Evolutionary conservation across 2,888 invertebrate species (phyloP), one percentile per base, ranked within the genome.

Genomic region (Orgyia antiqua): DNA sequence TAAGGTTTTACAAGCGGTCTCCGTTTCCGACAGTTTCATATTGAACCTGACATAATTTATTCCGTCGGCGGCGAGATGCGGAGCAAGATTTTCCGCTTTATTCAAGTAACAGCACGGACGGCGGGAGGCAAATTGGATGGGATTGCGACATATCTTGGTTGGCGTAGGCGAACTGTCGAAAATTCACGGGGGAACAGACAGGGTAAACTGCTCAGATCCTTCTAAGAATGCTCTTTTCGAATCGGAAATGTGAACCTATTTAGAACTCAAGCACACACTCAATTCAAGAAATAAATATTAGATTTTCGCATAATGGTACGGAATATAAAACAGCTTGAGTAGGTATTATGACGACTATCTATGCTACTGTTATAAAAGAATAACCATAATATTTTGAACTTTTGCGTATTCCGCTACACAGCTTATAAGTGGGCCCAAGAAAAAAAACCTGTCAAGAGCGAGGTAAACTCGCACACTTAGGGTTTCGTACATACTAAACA

Each of bases 131-230:
- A 83, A 82, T 82, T 83, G 79, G 80, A 79, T 73, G 61, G 72
- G 74, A 82, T 78, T 80, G 80, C 74, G 78, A 80, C 77, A 78
- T 77, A 82, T 77, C 75, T 79, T 63, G 62, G 68, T 64, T 68
- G 64, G 68, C 70, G 68, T 68, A 65, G 61, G 65, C 57, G 63
- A 72, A 68, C 70, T 76, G 74, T 65, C 69, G 71, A n/a, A 78
- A 78, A 74, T 71, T 72, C 71, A 69, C 73, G 64, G 54, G 70
- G 66, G 68, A 70, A 59, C 63, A 60, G 49, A 59, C 56, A 62
- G 67, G 66, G 69, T 76, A 76, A 77, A 77, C 74, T 71, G 73
- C 65, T 73, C 66, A 63, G 59, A 72, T 77, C 68, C 63, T 64
- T 61, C 60, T 62, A 55, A 60, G 51, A 68, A 59, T 61, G 60